phyloP scores from a whole-genome alignment of 2,888 invertebrate species.

The Macrophya annulata region DNA sequence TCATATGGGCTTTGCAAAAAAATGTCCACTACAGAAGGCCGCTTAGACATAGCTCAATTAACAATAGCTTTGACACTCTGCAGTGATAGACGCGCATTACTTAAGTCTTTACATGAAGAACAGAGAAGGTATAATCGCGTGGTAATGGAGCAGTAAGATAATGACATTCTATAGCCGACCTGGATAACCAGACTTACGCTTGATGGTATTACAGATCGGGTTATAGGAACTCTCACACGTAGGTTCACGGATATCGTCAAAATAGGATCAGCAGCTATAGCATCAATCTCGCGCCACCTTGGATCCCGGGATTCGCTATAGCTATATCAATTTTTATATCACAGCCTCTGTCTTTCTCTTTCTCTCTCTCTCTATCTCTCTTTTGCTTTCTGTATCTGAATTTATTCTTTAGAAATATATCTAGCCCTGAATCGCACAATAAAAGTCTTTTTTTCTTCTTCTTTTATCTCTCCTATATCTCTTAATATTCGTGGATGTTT shows the following conservation, averaged over 20 bases:
- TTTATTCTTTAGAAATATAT: not conserved
- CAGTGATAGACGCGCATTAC: not conserved
- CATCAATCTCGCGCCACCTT: not conserved
- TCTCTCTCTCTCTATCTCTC: not conserved
- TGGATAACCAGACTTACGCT: constrained; percentile 24
- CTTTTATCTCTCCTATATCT: not conserved
- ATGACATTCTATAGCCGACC: constrained; percentile 1
- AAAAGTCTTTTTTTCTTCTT: not conserved
- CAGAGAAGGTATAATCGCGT: not conserved
- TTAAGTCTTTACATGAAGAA: not conserved
- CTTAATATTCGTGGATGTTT: not conserved
- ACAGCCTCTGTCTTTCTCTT: not conserved
- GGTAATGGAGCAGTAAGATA: constrained; percentile 8
- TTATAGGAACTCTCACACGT: not conserved
- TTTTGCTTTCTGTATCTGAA: too few relatives aligned
- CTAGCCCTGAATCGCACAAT: not conserved
- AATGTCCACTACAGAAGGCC: not conserved
- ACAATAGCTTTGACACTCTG: not conserved
- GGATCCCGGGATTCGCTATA: not conserved
- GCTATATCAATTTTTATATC: not conserved
- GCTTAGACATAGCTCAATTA: not conserved
- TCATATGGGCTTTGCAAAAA: not conserved
- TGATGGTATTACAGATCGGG: not conserved
- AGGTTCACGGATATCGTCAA: constrained; percentile 13
- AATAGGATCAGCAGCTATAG: constrained; percentile 14